Evolutionary conservation across 2,797 vertebrate species (phyloP).

Genomic region (Sardinella longiceps): DNA sequence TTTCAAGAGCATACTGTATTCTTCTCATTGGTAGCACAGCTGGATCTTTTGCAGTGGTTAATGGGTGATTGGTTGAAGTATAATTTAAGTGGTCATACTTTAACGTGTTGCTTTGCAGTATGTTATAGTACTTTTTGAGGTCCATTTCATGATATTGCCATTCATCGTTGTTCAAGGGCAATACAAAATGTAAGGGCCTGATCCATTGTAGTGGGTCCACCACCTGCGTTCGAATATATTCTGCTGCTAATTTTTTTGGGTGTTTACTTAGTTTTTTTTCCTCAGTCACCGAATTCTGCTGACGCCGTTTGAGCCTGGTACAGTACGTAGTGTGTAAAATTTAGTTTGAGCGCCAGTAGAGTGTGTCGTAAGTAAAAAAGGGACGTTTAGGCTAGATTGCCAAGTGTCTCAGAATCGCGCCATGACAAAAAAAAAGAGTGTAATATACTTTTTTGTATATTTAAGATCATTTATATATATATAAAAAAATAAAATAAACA

Average conservation of each 20-base stretch:
- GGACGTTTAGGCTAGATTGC: constrained; percentile 68
- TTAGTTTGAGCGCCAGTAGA: constrained; percentile 69
- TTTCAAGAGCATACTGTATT: constrained; percentile 51
- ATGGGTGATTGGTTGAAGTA: constrained; percentile 31
- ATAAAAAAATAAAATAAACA: constrained; percentile 43
- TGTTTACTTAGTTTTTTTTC: constrained; percentile 58
- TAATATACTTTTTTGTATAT: constrained; percentile 83
- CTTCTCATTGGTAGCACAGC: constrained; percentile 39
- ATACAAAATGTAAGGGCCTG: constrained; percentile 56
- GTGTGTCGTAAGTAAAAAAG: constrained; percentile 73
- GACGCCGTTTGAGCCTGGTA: constrained; percentile 45
- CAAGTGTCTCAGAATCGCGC: constrained; percentile 58
- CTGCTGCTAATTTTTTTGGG: constrained; percentile 72
- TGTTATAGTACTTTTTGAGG: constrained; percentile 46
- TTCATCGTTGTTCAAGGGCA: constrained; percentile 69
- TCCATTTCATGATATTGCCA: constrained; percentile 57
- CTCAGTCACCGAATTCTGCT: background rate
- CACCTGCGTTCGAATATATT: constrained; percentile 63
- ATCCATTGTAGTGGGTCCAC: constrained; percentile 64
- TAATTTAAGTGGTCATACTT: constrained; percentile 58
- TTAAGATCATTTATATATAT: constrained; percentile 79
- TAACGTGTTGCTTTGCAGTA: constrained; percentile 60
- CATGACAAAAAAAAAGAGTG: constrained; percentile 68
- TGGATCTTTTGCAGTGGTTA: constrained; percentile 48
- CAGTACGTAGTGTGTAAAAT: constrained; percentile 73